These are phyloP conservation scores for Leucophenga montana DNA, from an alignment of 2,888 invertebrate genomes.

Conservation along the genomic window DNA sequence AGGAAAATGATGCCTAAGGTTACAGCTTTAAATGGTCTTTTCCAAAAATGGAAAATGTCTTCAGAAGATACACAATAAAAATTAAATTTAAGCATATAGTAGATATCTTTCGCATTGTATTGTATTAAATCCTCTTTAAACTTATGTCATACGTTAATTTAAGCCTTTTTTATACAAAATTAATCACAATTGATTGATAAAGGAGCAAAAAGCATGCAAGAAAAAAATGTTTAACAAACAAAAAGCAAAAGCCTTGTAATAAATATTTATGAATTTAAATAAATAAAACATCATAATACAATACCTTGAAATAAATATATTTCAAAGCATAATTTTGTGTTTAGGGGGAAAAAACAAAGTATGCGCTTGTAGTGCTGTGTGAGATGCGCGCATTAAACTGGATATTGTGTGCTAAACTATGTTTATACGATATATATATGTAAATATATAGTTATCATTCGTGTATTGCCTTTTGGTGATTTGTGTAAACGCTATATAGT, in stretches of 20 bases:
- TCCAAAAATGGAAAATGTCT: too few species aligned
- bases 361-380: too few species aligned
- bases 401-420: too few species aligned
- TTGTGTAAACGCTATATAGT: not conserved
- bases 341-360: too few species aligned
- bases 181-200: conserved; percentile 5
- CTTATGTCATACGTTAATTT: conserved; percentile 14
- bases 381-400: too few species aligned
- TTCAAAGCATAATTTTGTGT: conserved; percentile 1
- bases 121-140: conserved; percentile 11
- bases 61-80: too few species aligned
- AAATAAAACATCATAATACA: not conserved
- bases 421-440: not conserved
- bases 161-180: conserved; percentile 13
- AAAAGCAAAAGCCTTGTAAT: not conserved
- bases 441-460: not conserved
- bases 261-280: conserved; percentile 15
- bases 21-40: too few species aligned
- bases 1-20: not conserved
- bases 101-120: not conserved
- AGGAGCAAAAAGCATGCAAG: not conserved
- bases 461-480: not conserved
- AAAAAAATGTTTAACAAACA: not conserved
- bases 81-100: too few species aligned
- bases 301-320: conserved; percentile 2